These are phyloP conservation scores for Lypha dubia DNA, from an alignment of 2,888 invertebrate genomes.

Conservation along the genomic window DNA sequence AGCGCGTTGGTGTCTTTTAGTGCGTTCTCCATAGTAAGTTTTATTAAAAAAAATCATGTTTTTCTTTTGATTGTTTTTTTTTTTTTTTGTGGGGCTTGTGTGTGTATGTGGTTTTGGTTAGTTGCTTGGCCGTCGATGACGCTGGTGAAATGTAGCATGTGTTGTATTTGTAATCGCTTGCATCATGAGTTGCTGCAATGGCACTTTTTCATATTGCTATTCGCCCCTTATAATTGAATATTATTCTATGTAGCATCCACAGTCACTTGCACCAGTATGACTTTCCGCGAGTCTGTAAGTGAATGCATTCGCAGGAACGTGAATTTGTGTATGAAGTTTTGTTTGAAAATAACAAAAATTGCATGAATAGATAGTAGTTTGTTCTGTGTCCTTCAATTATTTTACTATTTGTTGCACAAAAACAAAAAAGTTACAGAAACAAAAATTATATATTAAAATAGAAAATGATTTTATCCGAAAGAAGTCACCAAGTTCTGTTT, in stretches of 20 bases:
- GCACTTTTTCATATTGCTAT: slow-evolving; percentile 64
- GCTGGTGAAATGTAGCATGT: slow-evolving; percentile 65
- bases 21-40: background rate
- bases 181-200: slow-evolving; percentile 59
- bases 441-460: slow-evolving; percentile 59
- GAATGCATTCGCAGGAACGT: slow-evolving; percentile 6
- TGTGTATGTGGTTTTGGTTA: slow-evolving; percentile 40
- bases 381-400: slow-evolving; percentile 73
- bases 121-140: slow-evolving; percentile 36
- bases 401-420: slow-evolving; percentile 71
- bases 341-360: slow-evolving; percentile 34
- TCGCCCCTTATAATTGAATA: slow-evolving; percentile 70
- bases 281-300: slow-evolving; percentile 1
- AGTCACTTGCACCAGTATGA: slow-evolving; percentile 40
- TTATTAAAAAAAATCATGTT: slow-evolving; percentile 3
- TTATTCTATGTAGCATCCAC: slow-evolving; percentile 55
- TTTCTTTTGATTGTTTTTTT: slow-evolving; percentile 54
- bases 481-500: slow-evolving; percentile 67
- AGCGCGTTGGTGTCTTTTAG: slow-evolving; percentile 3
- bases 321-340: slow-evolving; percentile 20
- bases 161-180: slow-evolving; percentile 65
- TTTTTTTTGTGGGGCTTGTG: slow-evolving; percentile 43
- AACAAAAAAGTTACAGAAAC: slow-evolving; percentile 48
- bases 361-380: slow-evolving; percentile 42
- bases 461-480: slow-evolving; percentile 49